These are phyloP conservation scores for Lochmaea capreae DNA, from an alignment of 2,888 invertebrate species.

Conservation along the genomic window DNA sequence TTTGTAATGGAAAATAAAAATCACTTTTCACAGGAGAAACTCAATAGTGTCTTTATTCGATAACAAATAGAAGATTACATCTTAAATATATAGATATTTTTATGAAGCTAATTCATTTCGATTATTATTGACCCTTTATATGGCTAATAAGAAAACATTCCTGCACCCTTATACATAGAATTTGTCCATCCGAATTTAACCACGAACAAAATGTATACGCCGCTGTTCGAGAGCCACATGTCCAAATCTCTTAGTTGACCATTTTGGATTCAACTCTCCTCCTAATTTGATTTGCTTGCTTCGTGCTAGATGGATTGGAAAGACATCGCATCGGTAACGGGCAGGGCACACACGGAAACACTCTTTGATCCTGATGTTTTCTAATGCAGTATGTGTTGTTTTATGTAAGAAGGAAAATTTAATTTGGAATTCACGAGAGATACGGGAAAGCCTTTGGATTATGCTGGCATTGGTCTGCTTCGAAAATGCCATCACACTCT, in stretches of 20 bases:
- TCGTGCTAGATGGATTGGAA: slow-evolving; percentile 61
- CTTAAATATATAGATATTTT: too few relatives aligned
- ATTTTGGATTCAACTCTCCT: slow-evolving; percentile 52
- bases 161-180: not conserved
- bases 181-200: not conserved
- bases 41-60: too few relatives aligned
- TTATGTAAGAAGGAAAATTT: slow-evolving; percentile 59
- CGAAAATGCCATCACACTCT: slow-evolving; percentile 28
- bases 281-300: slow-evolving; percentile 62
- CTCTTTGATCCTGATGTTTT: slow-evolving; percentile 58
- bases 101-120: too few relatives aligned
- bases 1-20: too few relatives aligned
- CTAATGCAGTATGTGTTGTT: slow-evolving; percentile 60
- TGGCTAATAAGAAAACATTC: too few relatives aligned
- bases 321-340: slow-evolving; percentile 53
- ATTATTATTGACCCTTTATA: too few relatives aligned
- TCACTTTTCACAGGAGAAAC: too few relatives aligned
- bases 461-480: slow-evolving; percentile 27
- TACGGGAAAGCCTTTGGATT: slow-evolving; percentile 34
- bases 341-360: slow-evolving; percentile 51
- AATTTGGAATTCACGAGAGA: slow-evolving; percentile 56
- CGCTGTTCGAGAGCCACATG: slow-evolving; percentile 33
- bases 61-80: too few relatives aligned
- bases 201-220: not conserved
- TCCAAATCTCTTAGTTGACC: slow-evolving; percentile 53